These are phyloP conservation scores for Nannobrachium achirus DNA, from an alignment of 2,113 vertebrate genomes.

Conservation along the genomic window DNA sequence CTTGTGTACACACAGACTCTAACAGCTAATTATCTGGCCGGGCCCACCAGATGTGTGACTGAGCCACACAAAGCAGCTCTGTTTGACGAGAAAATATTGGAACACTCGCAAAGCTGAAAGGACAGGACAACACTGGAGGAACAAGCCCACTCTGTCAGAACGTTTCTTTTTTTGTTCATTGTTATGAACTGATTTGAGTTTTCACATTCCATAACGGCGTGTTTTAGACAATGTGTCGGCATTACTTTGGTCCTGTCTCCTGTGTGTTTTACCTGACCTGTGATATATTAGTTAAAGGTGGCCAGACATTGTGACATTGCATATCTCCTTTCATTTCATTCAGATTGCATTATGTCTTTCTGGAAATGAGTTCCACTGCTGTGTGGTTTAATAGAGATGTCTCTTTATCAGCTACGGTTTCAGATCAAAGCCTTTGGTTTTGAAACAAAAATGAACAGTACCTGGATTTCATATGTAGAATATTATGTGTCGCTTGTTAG, in stretches of 20 bases:
- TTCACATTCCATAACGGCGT: background rate
- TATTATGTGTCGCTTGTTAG: no score
- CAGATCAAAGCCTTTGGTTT: no score
- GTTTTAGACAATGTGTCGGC: background rate
- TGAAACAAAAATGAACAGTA: no score
- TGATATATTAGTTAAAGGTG: background rate
- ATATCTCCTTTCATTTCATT: no score
- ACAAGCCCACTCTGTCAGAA: background rate
- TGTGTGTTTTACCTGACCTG: background rate
- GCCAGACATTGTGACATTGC: no score
- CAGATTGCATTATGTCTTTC: no score
- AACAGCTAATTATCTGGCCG: conserved; percentile 69
- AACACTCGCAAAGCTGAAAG: conserved; percentile 20
- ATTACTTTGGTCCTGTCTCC: background rate
- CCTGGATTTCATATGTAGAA: no score
- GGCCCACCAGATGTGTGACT: conserved; percentile 69
- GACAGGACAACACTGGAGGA: conserved; percentile 24
- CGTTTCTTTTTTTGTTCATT: background rate
- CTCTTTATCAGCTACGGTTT: no score
- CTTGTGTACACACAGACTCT: conserved; percentile 71
- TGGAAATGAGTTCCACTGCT: no score
- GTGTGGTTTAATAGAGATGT: no score
- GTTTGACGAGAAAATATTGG: conserved; percentile 68
- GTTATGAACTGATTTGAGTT: background rate
- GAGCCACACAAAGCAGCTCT: conserved; percentile 61